Evolutionary conservation across 2,888 invertebrate genomes (phyloP).

Genomic region (Neocrepidodera transversa): DNA sequence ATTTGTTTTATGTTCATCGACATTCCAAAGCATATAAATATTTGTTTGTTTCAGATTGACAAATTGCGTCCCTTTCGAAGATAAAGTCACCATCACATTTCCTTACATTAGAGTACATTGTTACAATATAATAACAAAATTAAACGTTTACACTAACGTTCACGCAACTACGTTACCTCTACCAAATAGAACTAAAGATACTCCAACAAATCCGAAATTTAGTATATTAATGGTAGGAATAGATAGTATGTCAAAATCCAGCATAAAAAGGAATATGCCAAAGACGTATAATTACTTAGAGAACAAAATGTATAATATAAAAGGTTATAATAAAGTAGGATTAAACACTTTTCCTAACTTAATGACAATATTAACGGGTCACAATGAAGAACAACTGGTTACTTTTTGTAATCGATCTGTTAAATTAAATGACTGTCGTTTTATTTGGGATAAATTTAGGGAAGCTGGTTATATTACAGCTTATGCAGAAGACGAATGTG

Average conservation of each 20-base stretch:
- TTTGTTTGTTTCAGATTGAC: conserved; percentile 1
- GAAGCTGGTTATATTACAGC: conserved; percentile 77
- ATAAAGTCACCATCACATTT: conserved; percentile 6
- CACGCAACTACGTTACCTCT: conserved; percentile 56
- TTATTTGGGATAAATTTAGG: conserved; percentile 81
- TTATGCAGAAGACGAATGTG: conserved; percentile 79
- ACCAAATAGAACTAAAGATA: conserved; percentile 33
- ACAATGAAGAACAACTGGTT: conserved; percentile 60
- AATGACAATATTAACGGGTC: conserved; percentile 80
- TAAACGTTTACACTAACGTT: conserved; percentile 61
- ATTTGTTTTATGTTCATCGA: no score
- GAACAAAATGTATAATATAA: conserved; percentile 58
- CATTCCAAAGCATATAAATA: no score
- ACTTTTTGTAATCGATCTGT: conserved; percentile 61
- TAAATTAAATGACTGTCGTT: conserved; percentile 73
- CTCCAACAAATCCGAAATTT: conserved; percentile 56
- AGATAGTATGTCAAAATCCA: conserved; percentile 83
- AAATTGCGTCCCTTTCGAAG: conserved; percentile 10
- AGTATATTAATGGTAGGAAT: conserved; percentile 82
- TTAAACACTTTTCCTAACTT: conserved; percentile 93
- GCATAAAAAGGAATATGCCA: conserved; percentile 78
- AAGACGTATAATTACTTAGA: conserved; percentile 72
- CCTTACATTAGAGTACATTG: conserved; percentile 30
- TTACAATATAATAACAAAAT: conserved; percentile 2
- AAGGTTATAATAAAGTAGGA: conserved; percentile 70